These are phyloP conservation scores for Rhynchomys soricoides DNA, from an alignment of 2,113 vertebrate genomes.

Conservation along the genomic window DNA sequence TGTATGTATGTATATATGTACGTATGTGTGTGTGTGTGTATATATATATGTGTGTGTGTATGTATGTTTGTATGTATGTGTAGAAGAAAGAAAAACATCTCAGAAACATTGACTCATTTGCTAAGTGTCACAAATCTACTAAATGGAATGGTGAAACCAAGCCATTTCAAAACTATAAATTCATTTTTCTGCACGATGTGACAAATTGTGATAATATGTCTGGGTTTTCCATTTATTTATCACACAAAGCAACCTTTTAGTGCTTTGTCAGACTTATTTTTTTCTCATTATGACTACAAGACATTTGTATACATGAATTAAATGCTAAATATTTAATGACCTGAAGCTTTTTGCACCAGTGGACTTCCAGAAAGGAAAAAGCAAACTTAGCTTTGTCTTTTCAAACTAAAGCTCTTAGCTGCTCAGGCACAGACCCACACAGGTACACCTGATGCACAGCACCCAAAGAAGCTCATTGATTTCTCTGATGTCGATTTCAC, in stretches of 20 bases:
- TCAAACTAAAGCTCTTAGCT: slow-evolving; percentile 5
- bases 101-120: slow-evolving; percentile 28
- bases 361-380: not conserved
- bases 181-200: not conserved
- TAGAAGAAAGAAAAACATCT: slow-evolving; percentile 1
- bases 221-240: slow-evolving; percentile 1
- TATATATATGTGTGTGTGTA: too few species aligned
- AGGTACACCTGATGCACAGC: not conserved
- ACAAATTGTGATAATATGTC: slow-evolving; percentile 2
- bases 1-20: too few species aligned
- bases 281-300: not conserved
- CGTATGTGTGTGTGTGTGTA: too few species aligned
- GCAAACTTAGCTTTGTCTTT: slow-evolving; percentile 32
- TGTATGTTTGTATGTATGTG: not conserved
- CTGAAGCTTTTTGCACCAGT: not conserved
- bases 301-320: not conserved
- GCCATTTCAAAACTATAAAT: not conserved
- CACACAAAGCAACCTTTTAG: not conserved
- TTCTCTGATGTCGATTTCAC: not conserved
- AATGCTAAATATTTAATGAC: slow-evolving; percentile 31
- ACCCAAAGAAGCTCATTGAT: not conserved
- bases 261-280: not conserved
- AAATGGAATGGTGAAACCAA: slow-evolving; percentile 9
- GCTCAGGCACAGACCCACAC: not conserved
- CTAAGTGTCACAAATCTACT: not conserved